Evolutionary conservation across 2,888 invertebrate species (phyloP), one percentile per base, ranked within the genome.

Genomic region (Sphaeridia pumilis): DNA sequence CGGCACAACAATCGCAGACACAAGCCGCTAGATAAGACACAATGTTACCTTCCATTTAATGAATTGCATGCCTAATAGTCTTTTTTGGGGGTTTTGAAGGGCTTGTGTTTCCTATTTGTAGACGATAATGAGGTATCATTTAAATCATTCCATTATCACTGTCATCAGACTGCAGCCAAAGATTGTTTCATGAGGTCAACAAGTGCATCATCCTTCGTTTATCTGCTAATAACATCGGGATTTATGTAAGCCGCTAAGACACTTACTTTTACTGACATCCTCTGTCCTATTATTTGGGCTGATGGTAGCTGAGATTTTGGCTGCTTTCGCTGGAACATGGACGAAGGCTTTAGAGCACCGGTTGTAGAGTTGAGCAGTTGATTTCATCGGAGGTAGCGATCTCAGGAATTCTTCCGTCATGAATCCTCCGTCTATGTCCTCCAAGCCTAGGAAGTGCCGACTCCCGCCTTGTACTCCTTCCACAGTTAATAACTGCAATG

Each of bases 361-460:
- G 55, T 59, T 58, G 58, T 55, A 58, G 35, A 64, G 59, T 43
- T 59, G 59, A 53, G 38, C 38, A 17, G 20, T 46, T 49, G 47
- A 38, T 17, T 38, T 38, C 38, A 38, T 38, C 38, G 38, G 38
- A 38, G 54, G 52, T 54, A 58, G 52, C 51, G 47, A 45, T 45
- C 48, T 56, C 31, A 24, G 26, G 49, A 43, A 14, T 38, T 38
- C 12, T 31, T 31, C 31, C 17, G 38, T 20, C 5, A 38, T 12
- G 38, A 14, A 38, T 14, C 20, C 38, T 17, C 38, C 38, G 20
- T 14, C 5, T 14, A 14, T n/a, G n/a, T n/a, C n/a, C n/a, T n/a
- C n/a, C n/a, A n/a, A n/a, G 5, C 17, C 38, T 38, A 5, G 4
- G 5, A 38, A 17, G 20, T 20, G 34, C 24, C 44, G 41, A 27